Evolutionary conservation across 2,888 invertebrate species (phyloP).

Genomic region (Fragum sueziense): DNA sequence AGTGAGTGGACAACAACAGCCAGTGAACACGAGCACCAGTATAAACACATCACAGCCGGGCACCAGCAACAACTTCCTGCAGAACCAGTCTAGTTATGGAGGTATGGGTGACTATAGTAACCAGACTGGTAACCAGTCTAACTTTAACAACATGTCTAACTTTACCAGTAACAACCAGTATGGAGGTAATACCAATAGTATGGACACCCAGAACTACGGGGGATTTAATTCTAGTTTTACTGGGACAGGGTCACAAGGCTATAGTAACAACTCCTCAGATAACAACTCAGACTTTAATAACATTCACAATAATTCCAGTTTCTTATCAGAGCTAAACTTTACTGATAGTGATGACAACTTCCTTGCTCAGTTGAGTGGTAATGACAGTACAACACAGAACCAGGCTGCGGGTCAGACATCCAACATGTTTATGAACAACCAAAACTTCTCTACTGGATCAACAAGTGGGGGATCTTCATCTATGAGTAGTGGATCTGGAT

Average conservation of each 20-base stretch:
- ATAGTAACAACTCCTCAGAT: conserved; percentile 7
- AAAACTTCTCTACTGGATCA: neutral
- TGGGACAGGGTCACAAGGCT: neutral
- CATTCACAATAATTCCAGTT: conserved; percentile 56
- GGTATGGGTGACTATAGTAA: neutral
- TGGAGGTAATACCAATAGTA: conserved; percentile 2
- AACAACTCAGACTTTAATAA: conserved; percentile 26
- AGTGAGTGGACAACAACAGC: neutral
- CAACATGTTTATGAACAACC: conserved; percentile 13
- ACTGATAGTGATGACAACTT: conserved; percentile 58
- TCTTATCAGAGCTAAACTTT: conserved; percentile 54
- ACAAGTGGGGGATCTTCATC: neutral
- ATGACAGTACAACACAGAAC: neutral
- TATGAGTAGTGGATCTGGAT: neutral
- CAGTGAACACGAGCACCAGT: neutral
- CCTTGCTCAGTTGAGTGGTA: conserved; percentile 46
- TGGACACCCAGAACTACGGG: neutral
- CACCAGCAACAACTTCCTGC: neutral
- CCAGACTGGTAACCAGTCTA: conserved; percentile 4
- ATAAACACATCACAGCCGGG: neutral
- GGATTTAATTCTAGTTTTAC: neutral
- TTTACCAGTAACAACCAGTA: conserved; percentile 5
- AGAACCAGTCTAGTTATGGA: conserved; percentile 13
- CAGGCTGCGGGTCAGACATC: neutral
- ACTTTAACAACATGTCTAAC: conserved; percentile 6